Conservation (phyloP, 2,113 vertebrate genomes). For the Oreamnos americanus region DNA sequence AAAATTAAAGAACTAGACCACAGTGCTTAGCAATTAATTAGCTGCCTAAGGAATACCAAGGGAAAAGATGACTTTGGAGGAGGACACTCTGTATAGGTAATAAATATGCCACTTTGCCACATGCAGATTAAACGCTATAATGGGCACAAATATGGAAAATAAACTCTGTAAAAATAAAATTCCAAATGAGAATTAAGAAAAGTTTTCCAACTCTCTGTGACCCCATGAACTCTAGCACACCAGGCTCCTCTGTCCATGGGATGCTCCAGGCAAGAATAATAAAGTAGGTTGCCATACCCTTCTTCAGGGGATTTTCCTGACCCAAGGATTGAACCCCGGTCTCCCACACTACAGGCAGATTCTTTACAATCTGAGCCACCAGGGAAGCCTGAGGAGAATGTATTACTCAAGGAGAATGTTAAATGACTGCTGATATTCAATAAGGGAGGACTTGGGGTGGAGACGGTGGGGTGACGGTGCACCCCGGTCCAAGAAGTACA, state of each 20-base stretch:
- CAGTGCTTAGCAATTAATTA: not conserved
- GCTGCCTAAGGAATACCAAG: not conserved
- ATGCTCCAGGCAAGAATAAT: not conserved
- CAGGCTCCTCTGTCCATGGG: not conserved
- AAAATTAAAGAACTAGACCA: not conserved
- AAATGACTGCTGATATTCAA: not conserved
- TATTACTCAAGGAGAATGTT: not conserved
- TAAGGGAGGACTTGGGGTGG: not conserved
- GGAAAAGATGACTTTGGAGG: not conserved
- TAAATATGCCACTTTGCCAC: not conserved
- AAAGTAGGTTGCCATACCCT: not conserved
- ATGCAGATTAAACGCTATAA: not conserved
- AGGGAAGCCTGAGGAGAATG: not conserved
- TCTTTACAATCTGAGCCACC: not conserved
- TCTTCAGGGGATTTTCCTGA: not conserved
- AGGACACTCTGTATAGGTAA: not conserved
- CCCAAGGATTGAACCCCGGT: accelerated
- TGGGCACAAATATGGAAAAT: not conserved
- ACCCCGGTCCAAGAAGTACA: not conserved
- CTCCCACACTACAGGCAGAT: not conserved
- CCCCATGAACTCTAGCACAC: not conserved
- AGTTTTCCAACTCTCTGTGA: not conserved
- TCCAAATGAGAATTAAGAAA: not conserved
- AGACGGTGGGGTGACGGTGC: accelerated
- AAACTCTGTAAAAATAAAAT: not conserved